These are phyloP conservation scores for Ceramica pisi DNA, from an alignment of 2,888 invertebrate species.

Conservation along the genomic window DNA sequence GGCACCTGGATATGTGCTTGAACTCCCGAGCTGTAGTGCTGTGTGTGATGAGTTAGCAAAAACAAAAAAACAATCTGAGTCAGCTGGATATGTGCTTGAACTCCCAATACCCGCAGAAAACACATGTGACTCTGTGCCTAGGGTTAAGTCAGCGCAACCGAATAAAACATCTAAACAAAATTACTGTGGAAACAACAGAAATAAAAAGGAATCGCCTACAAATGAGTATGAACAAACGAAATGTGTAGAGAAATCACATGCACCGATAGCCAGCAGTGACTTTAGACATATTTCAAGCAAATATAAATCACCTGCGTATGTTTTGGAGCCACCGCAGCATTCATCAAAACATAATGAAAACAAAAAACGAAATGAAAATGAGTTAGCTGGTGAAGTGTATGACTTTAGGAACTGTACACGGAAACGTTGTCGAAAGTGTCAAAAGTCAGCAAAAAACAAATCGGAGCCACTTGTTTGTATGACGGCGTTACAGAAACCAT, in stretches of 20 bases:
- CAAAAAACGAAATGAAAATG: background rate
- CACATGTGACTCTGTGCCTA: background rate
- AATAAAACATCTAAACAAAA: background rate
- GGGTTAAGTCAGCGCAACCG: background rate
- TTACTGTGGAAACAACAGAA: background rate
- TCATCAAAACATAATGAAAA: background rate
- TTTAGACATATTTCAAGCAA: background rate
- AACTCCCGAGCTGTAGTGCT: background rate
- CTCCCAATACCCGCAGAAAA: no score
- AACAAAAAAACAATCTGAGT: background rate
- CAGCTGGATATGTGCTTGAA: background rate
- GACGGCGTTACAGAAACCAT: background rate
- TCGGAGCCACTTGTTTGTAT: conserved; percentile 4
- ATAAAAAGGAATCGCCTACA: background rate
- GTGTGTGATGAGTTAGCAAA: background rate
- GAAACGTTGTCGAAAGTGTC: background rate
- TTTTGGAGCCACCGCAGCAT: conserved; percentile 2
- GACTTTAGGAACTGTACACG: background rate
- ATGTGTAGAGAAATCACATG: background rate
- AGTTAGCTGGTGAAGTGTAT: background rate
- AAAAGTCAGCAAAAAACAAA: background rate
- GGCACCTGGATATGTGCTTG: background rate
- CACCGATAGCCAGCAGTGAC: background rate
- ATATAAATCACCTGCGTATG: conserved; percentile 11
- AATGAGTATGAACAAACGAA: background rate